Base-by-base conservation (phyloP, 2,888 invertebrate species). In the Diadegma fenestrale region DNA sequence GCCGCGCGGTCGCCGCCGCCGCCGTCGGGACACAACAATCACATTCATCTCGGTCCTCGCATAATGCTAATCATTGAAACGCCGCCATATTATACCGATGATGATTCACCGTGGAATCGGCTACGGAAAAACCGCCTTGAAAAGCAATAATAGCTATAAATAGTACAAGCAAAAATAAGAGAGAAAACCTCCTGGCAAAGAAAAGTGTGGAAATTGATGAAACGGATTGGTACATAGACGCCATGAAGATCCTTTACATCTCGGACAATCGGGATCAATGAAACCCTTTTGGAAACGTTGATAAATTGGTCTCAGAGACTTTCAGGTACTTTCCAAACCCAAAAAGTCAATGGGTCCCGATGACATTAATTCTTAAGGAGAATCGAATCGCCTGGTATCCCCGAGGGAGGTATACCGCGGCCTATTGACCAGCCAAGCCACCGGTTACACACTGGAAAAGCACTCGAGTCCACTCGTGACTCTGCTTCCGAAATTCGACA, bases 51-150 rank as follows among this genome's bases (percentile, higher is more conserved):
- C 89, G 90, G 71, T 87, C 89, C 91, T 26, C 43, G 89, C 92
- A 92, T 93, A 93, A 93, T 93, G 92, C 93, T 93, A 93, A 93
- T 93, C 93, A 92, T 93, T 93, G 93, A 93, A 93, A 93, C 92
- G 92, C 93, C 92, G 93, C 91, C 92, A 68, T 92, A 92, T 93
- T 93, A 92, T 92, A 90, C 90, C 91, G 89, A 89, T 89, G 89
- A 90, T 80, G 78, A 87, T 77, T 79, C 78, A 72, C 64, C 76
- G 58, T 66, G 78, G 84, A 68, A 61, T 64, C 14, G 33, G 41
- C 82, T 81, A 80, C 6, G 84, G 81, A 86, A 64, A 58, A 73
- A 48, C 73, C 19, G 63, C 73, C 63, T 63, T 43, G 48, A 69
- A 75, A 79, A 51, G 30, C 58, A 63, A 61, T 51, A 64, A 54